These are phyloP conservation scores for Ailurus styani DNA, from an alignment of 2,113 vertebrate species.

Conservation along the genomic window DNA sequence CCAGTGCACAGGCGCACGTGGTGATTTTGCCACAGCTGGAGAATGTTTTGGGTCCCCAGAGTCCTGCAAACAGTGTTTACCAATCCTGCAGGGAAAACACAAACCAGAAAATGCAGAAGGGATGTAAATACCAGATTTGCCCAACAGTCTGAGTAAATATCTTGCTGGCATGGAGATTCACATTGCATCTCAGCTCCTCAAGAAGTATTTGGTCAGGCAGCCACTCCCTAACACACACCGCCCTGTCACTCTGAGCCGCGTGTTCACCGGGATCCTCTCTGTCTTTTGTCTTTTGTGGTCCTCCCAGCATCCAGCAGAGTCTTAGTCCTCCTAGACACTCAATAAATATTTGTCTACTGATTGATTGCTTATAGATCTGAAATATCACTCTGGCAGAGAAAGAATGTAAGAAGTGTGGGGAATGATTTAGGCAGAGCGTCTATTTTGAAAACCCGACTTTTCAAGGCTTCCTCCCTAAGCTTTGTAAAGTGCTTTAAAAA, in stretches of 20 bases:
- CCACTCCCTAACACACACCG: background rate
- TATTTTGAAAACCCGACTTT: background rate
- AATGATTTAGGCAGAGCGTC: background rate
- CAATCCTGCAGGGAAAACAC: background rate
- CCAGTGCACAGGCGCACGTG: background rate
- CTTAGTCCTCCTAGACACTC: background rate
- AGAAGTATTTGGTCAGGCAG: background rate
- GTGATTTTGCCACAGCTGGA: background rate
- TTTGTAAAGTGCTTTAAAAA: background rate
- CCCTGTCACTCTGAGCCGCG: background rate
- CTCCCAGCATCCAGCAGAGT: background rate
- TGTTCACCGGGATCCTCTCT: background rate
- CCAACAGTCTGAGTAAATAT: constrained; percentile 21
- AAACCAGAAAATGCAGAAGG: background rate
- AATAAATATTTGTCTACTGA: background rate
- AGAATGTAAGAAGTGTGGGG: background rate
- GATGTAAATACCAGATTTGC: constrained; percentile 7
- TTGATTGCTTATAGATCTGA: background rate
- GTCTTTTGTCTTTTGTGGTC: background rate
- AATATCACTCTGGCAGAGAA: background rate
- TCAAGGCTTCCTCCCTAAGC: background rate
- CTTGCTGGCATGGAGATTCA: background rate
- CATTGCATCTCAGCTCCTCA: background rate
- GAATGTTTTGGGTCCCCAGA: background rate
- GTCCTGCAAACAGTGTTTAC: background rate